Evolutionary conservation across 2,797 vertebrate species (phyloP).

Genomic region (Spea hammondii): DNA sequence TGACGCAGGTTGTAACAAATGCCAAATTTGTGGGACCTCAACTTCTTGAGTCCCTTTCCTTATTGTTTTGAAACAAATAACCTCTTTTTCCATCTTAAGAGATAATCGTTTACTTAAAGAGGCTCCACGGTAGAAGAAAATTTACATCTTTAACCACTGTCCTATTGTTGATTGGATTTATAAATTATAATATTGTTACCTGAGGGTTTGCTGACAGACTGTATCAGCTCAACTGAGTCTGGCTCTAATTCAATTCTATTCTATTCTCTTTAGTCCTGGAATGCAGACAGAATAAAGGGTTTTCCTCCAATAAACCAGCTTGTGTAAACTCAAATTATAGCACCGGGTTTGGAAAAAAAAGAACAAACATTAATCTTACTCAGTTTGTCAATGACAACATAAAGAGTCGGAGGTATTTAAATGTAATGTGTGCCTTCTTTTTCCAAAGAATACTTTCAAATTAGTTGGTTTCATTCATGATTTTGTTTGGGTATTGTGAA

Average conservation of each 20-base stretch:
- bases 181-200: slow-evolving; percentile 72
- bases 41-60: neutral
- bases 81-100: slow-evolving; percentile 47
- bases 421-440: no score
- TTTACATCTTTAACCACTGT: slow-evolving; percentile 64
- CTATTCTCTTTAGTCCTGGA: slow-evolving; percentile 66
- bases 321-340: slow-evolving; percentile 66
- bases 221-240: slow-evolving; percentile 62
- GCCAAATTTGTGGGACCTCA: slow-evolving; percentile 41
- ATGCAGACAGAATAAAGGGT: slow-evolving; percentile 64
- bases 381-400: slow-evolving; percentile 54
- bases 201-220: slow-evolving; percentile 71
- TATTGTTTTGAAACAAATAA: neutral
- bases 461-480: no score
- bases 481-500: no score
- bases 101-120: slow-evolving; percentile 56
- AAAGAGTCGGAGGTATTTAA: slow-evolving; percentile 53
- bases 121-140: slow-evolving; percentile 46
- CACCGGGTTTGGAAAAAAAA: slow-evolving; percentile 51
- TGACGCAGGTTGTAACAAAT: slow-evolving; percentile 55
- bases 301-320: slow-evolving; percentile 63
- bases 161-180: slow-evolving; percentile 65
- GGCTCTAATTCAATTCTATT: slow-evolving; percentile 62
- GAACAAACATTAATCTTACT: slow-evolving; percentile 56
- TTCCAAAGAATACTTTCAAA: no score